Base-by-base conservation (phyloP, 1,140 invertebrate species). In the Rhizoglyphus robini region DNA sequence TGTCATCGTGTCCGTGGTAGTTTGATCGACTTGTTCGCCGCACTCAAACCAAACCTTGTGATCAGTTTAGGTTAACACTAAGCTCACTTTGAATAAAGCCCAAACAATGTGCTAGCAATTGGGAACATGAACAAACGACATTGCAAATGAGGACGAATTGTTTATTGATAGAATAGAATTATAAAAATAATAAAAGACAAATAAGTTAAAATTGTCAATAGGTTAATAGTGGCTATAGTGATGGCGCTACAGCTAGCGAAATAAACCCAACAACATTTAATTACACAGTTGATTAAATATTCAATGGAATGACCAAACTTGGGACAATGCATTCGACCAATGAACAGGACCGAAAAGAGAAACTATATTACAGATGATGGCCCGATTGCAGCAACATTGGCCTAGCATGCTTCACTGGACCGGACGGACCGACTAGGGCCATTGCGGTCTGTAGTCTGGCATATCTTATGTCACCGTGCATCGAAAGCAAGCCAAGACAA, bases 121-220 rank as follows among this genome's bases (percentile, higher is more conserved):
- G n/a, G n/a, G n/a, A n/a, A n/a, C n/a, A n/a, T n/a, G n/a, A n/a
- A n/a, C n/a, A n/a, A n/a, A n/a, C n/a, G n/a, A n/a, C n/a, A n/a
- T n/a, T n/a, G n/a, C n/a, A n/a, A n/a, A n/a, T n/a, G n/a, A n/a
- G n/a, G n/a, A n/a, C n/a, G n/a, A n/a, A n/a, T n/a, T n/a, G n/a
- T n/a, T n/a, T 20, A 54, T 8, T 54, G 8, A 32, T 25, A 8
- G 23, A 11, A 54, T 54, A 54, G 51, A 54, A 27, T 54, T 54
- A 54, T 54, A 54, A 54, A 54, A 54, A 54, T 54, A 54, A 54
- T 54, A 54, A 54, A 8, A 54, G 51, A 54, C 51, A 54, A 54
- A 54, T 54, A 54, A 54, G 51, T 54, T 54, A 54, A 54, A 54
- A 54, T 54, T 54, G 51, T 54, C 51, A 54, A 54, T 54, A 8